Conservation (phyloP, 2,888 invertebrate genomes). For the Pterostichus niger region DNA sequence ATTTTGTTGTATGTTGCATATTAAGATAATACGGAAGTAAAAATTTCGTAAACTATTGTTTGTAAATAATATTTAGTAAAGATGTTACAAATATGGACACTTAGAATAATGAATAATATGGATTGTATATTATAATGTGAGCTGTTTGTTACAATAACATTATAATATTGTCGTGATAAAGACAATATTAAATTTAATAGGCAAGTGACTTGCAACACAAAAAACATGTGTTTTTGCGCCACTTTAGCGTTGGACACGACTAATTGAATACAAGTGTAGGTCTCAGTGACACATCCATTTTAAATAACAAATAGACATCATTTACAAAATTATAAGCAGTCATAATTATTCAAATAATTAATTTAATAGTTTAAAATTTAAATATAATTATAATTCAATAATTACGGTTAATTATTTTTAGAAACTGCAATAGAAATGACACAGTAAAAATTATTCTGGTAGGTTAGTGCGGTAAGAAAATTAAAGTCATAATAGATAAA, state of each 20-base stretch:
- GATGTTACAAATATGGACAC: not conserved
- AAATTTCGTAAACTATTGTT: slow-evolving; percentile 6
- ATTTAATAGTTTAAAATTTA: slow-evolving; percentile 11
- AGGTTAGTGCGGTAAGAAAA: slow-evolving; percentile 38
- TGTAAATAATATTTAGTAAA: slow-evolving; percentile 21
- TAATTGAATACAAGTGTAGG: slow-evolving; percentile 31
- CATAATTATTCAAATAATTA: slow-evolving; percentile 19
- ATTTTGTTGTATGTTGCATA: not conserved
- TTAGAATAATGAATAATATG: slow-evolving; percentile 14
- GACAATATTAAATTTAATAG: slow-evolving; percentile 34
- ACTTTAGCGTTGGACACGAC: slow-evolving; percentile 23
- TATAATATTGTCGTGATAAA: slow-evolving; percentile 1
- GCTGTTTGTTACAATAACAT: not conserved
- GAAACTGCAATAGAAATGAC: slow-evolving; percentile 1
- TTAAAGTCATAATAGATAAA: slow-evolving; percentile 2
- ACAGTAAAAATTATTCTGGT: slow-evolving; percentile 51
- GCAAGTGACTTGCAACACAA: slow-evolving; percentile 5
- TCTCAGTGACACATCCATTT: slow-evolving; percentile 43
- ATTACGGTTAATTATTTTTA: slow-evolving; percentile 37
- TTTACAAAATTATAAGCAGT: slow-evolving; percentile 19
- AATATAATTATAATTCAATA: slow-evolving; percentile 9
- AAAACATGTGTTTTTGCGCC: slow-evolving; percentile 43
- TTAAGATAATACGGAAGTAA: slow-evolving; percentile 18
- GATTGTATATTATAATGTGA: not conserved
- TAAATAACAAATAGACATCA: slow-evolving; percentile 30